Base-by-base conservation (phyloP, 2,797 vertebrate species). In the Oceanodroma leucorhoa region DNA sequence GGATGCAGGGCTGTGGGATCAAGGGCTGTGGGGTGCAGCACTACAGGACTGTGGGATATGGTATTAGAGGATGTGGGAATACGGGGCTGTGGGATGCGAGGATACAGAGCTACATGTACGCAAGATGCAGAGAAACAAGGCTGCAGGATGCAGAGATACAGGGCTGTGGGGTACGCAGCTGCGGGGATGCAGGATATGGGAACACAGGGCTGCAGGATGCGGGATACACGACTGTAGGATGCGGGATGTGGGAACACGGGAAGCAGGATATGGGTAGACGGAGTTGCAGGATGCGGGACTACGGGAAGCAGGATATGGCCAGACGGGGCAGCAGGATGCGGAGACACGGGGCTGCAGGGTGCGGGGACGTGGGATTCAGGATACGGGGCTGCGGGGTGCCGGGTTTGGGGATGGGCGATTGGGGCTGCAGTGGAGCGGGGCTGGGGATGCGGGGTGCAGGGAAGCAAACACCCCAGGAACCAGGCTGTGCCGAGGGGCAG, bases 281-380 rank as follows among this genome's bases (percentile, higher is more conserved):
- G 92, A 89, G 50, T 3, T 65, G 64, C 89, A 95, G 96, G 93
- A 96, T 96, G 93, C 65, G 84, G 93, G 93, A 73, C 50, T 54
- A 78, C 6, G 82, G 95, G 93, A 96, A 91, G 79, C 91, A 94
- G 93, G 93, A 96, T 96, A 96, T 92, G 95, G 91, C 78, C 62
- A 46, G 90, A 58, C 7, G 5, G 84, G 75, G 65, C 61, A 43
- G 93, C 93, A 95, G 95, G 94, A 95, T 92, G 78, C 54, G 4
- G 69, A 69, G 86, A 54, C 67, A n/a, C 0, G 0, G 77, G 65
- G 73, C 83, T 94, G 78, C 1, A 6, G 77, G n/a, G 11, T 51
- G 60, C 9, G 2, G 76, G 67, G 76, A 80, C 36, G 3, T 45
- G 58, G 54, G 58, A 51, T 60, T 50, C 87, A 72, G 77, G 90